These are phyloP conservation scores for Stenchaetothrips biformis DNA, from an alignment of 2,888 invertebrate species.

Conservation along the genomic window DNA sequence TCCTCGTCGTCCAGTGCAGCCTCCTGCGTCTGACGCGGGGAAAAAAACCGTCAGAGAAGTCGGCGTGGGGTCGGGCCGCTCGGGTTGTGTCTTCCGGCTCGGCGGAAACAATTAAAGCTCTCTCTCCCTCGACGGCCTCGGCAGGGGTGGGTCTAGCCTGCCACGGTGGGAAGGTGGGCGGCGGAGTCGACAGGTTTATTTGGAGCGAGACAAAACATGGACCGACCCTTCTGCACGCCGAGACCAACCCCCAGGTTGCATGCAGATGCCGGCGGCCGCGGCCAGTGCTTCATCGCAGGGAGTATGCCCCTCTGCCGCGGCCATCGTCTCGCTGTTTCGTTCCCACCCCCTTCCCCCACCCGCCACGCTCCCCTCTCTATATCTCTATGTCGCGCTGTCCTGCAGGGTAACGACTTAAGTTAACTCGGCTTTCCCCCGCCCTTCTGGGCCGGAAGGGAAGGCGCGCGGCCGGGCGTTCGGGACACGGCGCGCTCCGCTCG, in stretches of 20 bases:
- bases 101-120: constrained; percentile 16
- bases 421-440: neutral
- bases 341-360: neutral
- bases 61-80: neutral
- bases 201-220: neutral
- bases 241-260: no score
- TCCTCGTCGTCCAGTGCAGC: neutral
- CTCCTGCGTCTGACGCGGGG: neutral
- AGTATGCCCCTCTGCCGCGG: no score
- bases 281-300: no score
- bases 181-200: neutral
- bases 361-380: neutral
- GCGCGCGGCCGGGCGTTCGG: neutral
- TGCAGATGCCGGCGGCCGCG: no score
- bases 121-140: neutral
- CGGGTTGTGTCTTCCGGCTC: constrained; percentile 4
- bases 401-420: constrained; percentile 4
- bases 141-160: neutral
- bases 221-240: neutral
- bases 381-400: constrained; percentile 2
- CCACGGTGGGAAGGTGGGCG: neutral
- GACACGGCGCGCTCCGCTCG: neutral
- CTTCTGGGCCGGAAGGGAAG: neutral
- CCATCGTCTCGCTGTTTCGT: no score
- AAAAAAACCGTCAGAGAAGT: neutral